Percentiles rank a stretch among this genome's conserved stretches.
phyloP scores from a whole-genome alignment of 1,140 invertebrate genomes.

The Lamellibrachia luymesi region DNA sequence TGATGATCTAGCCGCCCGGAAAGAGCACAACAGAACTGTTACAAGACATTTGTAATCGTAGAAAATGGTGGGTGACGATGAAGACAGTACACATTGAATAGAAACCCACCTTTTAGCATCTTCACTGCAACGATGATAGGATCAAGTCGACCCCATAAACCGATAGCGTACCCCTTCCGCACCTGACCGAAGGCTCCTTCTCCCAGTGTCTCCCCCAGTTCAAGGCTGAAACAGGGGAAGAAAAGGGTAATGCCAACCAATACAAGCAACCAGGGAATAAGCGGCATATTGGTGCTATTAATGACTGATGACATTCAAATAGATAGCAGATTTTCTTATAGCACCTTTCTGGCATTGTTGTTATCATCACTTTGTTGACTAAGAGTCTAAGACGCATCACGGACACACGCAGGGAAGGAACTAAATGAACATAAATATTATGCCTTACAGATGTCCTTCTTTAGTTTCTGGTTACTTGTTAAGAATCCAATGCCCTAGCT shows the following conservation, averaged over 20 bases:
- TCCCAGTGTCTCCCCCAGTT: slow-evolving; percentile 28
- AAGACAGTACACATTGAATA: slow-evolving; percentile 24
- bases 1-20: too few relatives aligned
- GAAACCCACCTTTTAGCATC: slow-evolving; percentile 81
- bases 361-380: too few relatives aligned
- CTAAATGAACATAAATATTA: too few relatives aligned
- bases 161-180: slow-evolving; percentile 23
- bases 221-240: slow-evolving; percentile 21
- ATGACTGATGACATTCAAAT: too few relatives aligned
- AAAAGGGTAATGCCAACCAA: neutral
- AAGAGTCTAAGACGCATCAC: too few relatives aligned
- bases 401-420: too few relatives aligned
- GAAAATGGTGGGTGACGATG: neutral
- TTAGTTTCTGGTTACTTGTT: too few relatives aligned
- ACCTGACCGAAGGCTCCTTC: slow-evolving; percentile 34
- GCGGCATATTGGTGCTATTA: neutral
- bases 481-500: too few relatives aligned
- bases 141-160: neutral
- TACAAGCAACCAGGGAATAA: neutral
- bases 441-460: too few relatives aligned
- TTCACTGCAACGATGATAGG: slow-evolving; percentile 84
- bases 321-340: too few relatives aligned
- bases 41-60: neutral
- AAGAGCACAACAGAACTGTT: too few relatives aligned
- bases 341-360: too few relatives aligned